Evolutionary conservation across 1,140 invertebrate species (phyloP), one percentile per base, ranked within the genome.

Genomic region (Spodoptera frugiperda): DNA sequence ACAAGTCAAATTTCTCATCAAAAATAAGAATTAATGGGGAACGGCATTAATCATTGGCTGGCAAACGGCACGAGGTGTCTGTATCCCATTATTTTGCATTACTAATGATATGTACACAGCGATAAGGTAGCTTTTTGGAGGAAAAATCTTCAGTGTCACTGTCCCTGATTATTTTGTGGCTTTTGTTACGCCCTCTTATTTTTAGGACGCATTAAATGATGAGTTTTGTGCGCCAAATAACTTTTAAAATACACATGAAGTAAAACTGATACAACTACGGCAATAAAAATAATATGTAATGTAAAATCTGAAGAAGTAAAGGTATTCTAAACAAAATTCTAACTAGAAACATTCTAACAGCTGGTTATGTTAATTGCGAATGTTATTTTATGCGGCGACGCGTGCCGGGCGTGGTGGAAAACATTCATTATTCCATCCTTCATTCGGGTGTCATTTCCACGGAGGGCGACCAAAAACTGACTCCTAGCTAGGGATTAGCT

Each of bases 51-150:
- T 93, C 91, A 94, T 92, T 88, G 85, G 84, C 90, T 85, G 77
- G 91, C 91, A 93, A 93, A 93, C 92, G 89, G 92, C 92, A 94
- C 89, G 91, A 92, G 91, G 92, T 94, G 91, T 94, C 88, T 81
- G 89, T 91, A 89, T 92, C 92, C 92, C 91, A 94, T 94, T 94
- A 94, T 94, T 94, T 94, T 93, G 92, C 91, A 92, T 94, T 94
- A 93, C 92, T 93, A 94, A 94, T 94, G 91, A 93, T 93, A 94
- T 93, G 90, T 91, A 91, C 87, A 89, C 88, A 88, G 78, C 83
- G 89, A 91, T 91, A 92, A 92, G 89, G 88, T 87, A 89, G 55
- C 79, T 89, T 85, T 89, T 90, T 85, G 79, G 82, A 86, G 72
- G 84, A 90, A 91, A 90, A 87, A 82, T 84, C 78, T 77, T 80